Evolutionary conservation across 23 tunicate species (phyloP).

Genomic region (Oikopleura dioica): DNA sequence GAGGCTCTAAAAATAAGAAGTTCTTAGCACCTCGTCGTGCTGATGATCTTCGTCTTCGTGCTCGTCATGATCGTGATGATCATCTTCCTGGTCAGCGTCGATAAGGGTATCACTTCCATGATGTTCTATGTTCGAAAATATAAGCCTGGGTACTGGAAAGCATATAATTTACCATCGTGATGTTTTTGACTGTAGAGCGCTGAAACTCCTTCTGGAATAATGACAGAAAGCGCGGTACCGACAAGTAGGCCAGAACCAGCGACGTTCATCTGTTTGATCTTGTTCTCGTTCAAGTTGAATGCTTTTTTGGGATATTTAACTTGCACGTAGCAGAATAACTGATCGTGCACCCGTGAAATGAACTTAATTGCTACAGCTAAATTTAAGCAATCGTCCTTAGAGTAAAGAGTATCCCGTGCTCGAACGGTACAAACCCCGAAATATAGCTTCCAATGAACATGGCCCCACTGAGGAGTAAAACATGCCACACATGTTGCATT

Average conservation of each 20-base stretch:
- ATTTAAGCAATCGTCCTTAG: no score
- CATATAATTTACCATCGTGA: not conserved
- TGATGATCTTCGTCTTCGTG: slow-evolving; percentile 17
- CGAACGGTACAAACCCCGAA: slow-evolving; percentile 68
- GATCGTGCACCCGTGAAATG: no score
- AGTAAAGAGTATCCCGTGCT: no score
- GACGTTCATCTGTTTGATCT: not conserved
- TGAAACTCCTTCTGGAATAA: slow-evolving; percentile 94
- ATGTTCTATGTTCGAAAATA: not conserved
- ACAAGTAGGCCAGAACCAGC: slow-evolving; percentile 82
- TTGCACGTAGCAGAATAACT: no score
- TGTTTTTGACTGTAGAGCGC: slow-evolving; percentile 34
- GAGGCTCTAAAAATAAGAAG: no score
- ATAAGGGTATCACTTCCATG: not conserved
- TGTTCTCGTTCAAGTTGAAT: no score
- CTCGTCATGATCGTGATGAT: slow-evolving; percentile 2
- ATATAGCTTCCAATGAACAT: slow-evolving; percentile 83
- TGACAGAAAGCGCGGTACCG: slow-evolving; percentile 84
- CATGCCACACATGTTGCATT: no score
- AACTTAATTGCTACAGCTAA: no score
- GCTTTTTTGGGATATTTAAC: no score
- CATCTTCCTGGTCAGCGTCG: not conserved
- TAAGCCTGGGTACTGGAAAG: not conserved
- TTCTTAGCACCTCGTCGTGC: slow-evolving; percentile 12
- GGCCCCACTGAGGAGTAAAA: slow-evolving; percentile 9